These are phyloP conservation scores for Nemopilema nomurai DNA, from an alignment of 30 jellyfish, hydroid and myxozoan species.

Conservation along the genomic window DNA sequence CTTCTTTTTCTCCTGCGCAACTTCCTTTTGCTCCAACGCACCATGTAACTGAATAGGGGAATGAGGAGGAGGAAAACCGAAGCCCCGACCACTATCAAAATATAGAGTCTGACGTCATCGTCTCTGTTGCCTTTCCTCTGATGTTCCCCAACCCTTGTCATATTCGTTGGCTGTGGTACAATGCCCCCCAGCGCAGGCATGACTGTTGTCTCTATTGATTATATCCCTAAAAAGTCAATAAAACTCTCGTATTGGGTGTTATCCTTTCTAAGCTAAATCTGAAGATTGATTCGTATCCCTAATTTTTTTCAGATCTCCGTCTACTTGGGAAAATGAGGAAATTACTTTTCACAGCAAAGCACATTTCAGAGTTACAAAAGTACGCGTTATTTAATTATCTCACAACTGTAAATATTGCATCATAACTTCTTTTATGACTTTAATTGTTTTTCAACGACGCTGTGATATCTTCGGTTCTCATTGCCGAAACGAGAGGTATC, in stretches of 20 bases:
- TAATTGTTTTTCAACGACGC: background rate
- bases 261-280: too few relatives aligned
- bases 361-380: too few relatives aligned
- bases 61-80: conserved; percentile 46
- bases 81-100: conserved; percentile 59
- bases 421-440: background rate
- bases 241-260: too few relatives aligned
- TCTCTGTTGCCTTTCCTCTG: background rate
- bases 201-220: background rate
- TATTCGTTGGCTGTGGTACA: conserved; percentile 12
- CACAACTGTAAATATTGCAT: background rate
- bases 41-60: conserved; percentile 26
- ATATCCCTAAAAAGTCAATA: too few relatives aligned
- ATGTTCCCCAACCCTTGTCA: conserved; percentile 11
- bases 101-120: conserved; percentile 21
- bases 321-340: too few relatives aligned
- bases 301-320: too few relatives aligned
- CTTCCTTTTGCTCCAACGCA: conserved; percentile 26
- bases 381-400: background rate
- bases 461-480: background rate
- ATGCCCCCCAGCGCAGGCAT: background rate
- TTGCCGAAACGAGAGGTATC: background rate
- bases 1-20: conserved; percentile 25
- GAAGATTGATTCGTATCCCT: too few relatives aligned
- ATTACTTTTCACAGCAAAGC: too few relatives aligned